Percentiles rank a stretch among this genome's conserved stretches.
Conservation (phyloP, 2,797 vertebrate genomes). For the Anableps anableps region DNA sequence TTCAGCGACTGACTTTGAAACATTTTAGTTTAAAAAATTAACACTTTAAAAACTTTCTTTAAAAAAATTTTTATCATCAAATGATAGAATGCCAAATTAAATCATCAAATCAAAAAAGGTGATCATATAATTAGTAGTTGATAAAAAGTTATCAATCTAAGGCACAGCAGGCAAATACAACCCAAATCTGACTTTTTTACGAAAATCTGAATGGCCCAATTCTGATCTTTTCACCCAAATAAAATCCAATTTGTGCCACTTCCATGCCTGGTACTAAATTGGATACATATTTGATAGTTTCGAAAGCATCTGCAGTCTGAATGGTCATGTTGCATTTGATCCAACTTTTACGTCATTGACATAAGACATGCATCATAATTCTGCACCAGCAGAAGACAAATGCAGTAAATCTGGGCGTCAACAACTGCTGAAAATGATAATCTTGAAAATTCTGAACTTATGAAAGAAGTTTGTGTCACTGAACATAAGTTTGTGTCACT, state of each 20-base stretch:
- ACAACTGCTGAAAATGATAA: too few relatives aligned
- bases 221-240: too few relatives aligned
- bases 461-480: too few relatives aligned
- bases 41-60: not conserved
- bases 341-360: not conserved
- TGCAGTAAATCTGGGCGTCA: too few relatives aligned
- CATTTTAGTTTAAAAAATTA: not conserved
- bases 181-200: too few relatives aligned
- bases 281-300: not conserved
- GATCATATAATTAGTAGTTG: not conserved
- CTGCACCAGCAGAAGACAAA: too few relatives aligned
- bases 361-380: too few relatives aligned
- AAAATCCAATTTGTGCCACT: too few relatives aligned
- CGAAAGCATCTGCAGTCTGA: not conserved
- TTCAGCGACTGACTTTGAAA: not conserved
- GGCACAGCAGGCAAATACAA: not conserved
- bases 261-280: not conserved
- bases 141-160: not conserved
- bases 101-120: not conserved
- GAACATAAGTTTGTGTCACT: too few relatives aligned
- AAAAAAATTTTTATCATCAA: not conserved
- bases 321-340: not conserved
- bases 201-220: too few relatives aligned
- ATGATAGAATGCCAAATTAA: not conserved
- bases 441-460: too few relatives aligned